phyloP scores from a whole-genome alignment of 2,113 vertebrate species.

The Tragelaphus buxtoni region DNA sequence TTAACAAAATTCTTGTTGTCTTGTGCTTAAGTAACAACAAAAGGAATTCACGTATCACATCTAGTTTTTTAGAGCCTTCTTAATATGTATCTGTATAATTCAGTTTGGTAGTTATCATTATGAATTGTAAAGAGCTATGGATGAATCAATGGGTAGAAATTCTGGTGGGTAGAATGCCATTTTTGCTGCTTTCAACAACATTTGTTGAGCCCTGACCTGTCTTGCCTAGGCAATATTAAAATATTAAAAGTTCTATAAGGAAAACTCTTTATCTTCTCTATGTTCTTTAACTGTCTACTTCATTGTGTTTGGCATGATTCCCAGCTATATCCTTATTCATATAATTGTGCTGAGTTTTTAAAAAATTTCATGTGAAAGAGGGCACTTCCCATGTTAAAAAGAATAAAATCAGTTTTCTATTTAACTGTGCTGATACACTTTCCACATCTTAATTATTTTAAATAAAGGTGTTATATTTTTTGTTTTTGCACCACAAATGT shows the following conservation, averaged over 20 bases:
- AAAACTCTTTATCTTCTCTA: neutral
- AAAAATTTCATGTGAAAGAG: neutral
- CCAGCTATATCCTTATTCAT: neutral
- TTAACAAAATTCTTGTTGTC: neutral
- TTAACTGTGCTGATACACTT: neutral
- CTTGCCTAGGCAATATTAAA: neutral
- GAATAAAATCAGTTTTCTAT: neutral
- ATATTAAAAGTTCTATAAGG: neutral
- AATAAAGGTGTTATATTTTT: neutral
- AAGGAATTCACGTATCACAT: neutral
- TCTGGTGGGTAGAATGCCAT: neutral
- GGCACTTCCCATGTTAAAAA: neutral
- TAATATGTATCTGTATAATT: neutral
- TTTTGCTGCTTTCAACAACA: neutral
- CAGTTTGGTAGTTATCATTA: neutral
- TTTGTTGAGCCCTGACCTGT: neutral
- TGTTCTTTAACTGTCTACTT: neutral
- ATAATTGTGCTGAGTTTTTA: neutral
- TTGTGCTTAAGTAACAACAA: neutral
- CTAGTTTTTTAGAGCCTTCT: neutral
- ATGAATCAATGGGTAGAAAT: neutral
- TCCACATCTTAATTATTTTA: neutral
- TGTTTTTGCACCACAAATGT: neutral
- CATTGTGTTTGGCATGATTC: neutral
- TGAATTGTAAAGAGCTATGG: neutral